A percentile compares a stretch with the other conserved stretches of the same genome.
Conservation (phyloP, 2,888 invertebrate species). For the Leptodirus hochenwartii region DNA sequence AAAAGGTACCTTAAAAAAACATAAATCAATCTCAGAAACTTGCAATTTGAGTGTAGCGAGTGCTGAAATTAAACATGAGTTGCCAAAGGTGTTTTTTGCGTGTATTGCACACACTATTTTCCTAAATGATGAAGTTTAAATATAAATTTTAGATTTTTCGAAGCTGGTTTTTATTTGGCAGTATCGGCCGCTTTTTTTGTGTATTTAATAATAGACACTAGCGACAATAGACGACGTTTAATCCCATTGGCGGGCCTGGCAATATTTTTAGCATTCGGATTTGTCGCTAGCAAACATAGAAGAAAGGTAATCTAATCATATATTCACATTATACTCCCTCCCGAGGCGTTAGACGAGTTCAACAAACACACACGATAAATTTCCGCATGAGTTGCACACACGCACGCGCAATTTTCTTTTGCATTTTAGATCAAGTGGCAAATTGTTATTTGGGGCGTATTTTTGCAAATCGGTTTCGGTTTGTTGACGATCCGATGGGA, state of each 20-base stretch:
- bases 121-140: too few species aligned
- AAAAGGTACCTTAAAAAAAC: too few species aligned
- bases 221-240: slow-evolving; percentile 36
- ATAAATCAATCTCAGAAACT: too few species aligned
- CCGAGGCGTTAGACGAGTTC: too few species aligned
- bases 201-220: slow-evolving; percentile 48
- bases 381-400: background rate
- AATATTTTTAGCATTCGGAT: slow-evolving; percentile 42
- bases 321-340: too few species aligned
- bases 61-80: too few species aligned
- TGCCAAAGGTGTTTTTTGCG: too few species aligned
- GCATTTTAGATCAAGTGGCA: slow-evolving; percentile 52
- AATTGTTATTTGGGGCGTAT: slow-evolving; percentile 59
- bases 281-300: slow-evolving; percentile 41
- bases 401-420: background rate
- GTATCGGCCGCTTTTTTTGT: slow-evolving; percentile 32
- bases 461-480: slow-evolving; percentile 71
- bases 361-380: background rate
- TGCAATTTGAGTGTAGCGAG: too few species aligned
- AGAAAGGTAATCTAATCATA: slow-evolving; percentile 28
- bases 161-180: too few species aligned
- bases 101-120: too few species aligned
- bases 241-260: slow-evolving; percentile 49
- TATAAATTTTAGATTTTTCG: too few species aligned
- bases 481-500: slow-evolving; percentile 72